Percentiles rank a stretch among this genome's conserved stretches.
Evolutionary conservation across 1,140 invertebrate genomes (phyloP).

Genomic region (Neomicropteryx cornuta): DNA sequence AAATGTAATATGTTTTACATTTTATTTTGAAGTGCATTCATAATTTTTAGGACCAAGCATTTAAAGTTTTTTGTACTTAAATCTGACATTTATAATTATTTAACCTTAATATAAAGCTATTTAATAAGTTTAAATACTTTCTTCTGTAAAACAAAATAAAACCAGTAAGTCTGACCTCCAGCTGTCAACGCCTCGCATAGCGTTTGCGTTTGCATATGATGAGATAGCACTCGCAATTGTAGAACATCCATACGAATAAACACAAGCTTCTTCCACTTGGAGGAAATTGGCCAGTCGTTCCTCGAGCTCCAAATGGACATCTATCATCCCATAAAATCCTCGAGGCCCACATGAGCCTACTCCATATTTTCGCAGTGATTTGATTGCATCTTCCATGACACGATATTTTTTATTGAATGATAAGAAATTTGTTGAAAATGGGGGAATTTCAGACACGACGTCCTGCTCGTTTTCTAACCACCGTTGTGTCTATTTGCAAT

Average conservation of each 20-base stretch:
- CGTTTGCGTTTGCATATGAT: constrained; percentile 84
- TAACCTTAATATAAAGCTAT: too few relatives aligned
- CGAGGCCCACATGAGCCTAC: constrained; percentile 91
- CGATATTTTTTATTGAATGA: constrained; percentile 5
- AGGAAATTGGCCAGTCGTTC: constrained; percentile 76
- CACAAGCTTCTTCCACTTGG: constrained; percentile 73
- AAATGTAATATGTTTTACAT: too few relatives aligned
- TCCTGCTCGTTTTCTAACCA: too few relatives aligned
- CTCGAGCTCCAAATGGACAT: constrained; percentile 85
- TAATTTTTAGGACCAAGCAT: too few relatives aligned
- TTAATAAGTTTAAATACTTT: too few relatives aligned
- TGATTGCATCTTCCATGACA: constrained; percentile 11
- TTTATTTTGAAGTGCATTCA: too few relatives aligned
- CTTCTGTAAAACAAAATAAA: too few relatives aligned
- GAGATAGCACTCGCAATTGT: constrained; percentile 87
- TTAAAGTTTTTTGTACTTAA: too few relatives aligned
- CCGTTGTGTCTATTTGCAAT: too few relatives aligned
- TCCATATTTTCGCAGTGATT: constrained; percentile 74
- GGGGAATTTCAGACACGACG: constrained; percentile 90
- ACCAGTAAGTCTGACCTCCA: too few relatives aligned
- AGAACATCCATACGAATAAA: constrained; percentile 93
- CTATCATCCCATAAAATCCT: constrained; percentile 91
- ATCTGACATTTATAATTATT: too few relatives aligned
- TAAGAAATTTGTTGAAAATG: constrained; percentile 81
- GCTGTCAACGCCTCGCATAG: constrained; percentile 49